A percentile compares a stretch with the other conserved stretches of the same genome.
Evolutionary conservation across 2,797 vertebrate species (phyloP).

Genomic region (Orestias chungarensis): DNA sequence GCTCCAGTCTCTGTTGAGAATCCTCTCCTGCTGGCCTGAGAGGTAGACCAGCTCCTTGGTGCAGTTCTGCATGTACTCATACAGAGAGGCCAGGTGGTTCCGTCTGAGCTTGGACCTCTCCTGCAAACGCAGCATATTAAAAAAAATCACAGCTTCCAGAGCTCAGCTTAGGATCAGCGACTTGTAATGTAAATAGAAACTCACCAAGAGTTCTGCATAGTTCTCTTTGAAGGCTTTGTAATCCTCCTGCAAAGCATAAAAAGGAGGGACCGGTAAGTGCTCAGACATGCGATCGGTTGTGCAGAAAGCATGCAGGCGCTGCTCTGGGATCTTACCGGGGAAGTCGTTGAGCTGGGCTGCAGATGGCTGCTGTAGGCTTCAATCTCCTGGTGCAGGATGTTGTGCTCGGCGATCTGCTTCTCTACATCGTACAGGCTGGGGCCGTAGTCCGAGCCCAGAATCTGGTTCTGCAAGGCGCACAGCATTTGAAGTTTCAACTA

Average conservation of each 20-base stretch:
- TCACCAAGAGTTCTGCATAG: constrained; percentile 86
- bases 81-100: constrained; percentile 84
- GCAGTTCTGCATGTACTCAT: constrained; percentile 91
- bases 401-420: constrained; percentile 91
- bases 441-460: constrained; percentile 77
- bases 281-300: background rate
- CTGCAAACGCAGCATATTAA: constrained; percentile 67
- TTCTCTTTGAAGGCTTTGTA: constrained; percentile 79
- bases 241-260: constrained; percentile 73
- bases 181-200: constrained; percentile 28
- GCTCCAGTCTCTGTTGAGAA: constrained; percentile 92
- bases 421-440: constrained; percentile 86
- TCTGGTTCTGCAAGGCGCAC: constrained; percentile 63
- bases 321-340: constrained; percentile 49
- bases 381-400: constrained; percentile 90
- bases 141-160: background rate
- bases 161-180: accelerated
- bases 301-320: background rate
- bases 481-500: background rate
- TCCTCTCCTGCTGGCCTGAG: constrained; percentile 84
- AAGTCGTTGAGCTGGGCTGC: constrained; percentile 43
- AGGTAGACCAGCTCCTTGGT: constrained; percentile 87
- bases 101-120: constrained; percentile 81
- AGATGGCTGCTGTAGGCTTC: constrained; percentile 87
- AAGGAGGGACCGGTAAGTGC: background rate